Percentiles rank a stretch among this genome's conserved stretches.
These are phyloP conservation scores for Spodoptera littoralis DNA, from an alignment of 2,888 invertebrate genomes.

Conservation along the genomic window DNA sequence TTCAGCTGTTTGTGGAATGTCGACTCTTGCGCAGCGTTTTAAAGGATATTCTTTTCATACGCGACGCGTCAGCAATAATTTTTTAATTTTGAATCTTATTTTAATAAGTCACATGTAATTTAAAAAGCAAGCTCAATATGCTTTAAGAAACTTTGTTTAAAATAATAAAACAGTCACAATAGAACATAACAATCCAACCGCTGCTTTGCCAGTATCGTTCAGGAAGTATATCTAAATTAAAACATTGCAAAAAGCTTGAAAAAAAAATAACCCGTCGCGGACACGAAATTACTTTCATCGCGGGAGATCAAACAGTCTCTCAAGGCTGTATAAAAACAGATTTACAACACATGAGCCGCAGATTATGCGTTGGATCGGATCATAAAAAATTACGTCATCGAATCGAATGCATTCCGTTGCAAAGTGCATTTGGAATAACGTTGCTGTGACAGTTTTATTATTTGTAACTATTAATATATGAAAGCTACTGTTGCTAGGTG, in stretches of 20 bases:
- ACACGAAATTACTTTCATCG: conserved; percentile 21
- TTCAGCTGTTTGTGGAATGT: too few species aligned
- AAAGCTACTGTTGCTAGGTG: background rate
- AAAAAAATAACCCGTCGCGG: conserved; percentile 1
- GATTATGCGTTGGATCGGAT: conserved; percentile 5
- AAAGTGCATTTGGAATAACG: conserved; percentile 1
- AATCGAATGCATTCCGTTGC: conserved; percentile 9
- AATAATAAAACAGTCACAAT: too few species aligned
- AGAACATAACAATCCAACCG: background rate
- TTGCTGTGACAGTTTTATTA: background rate
- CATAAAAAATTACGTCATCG: conserved; percentile 26
- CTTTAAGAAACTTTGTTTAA: too few species aligned
- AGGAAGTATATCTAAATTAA: background rate
- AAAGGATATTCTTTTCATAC: too few species aligned
- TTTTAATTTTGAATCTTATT: too few species aligned
- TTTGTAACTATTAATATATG: background rate
- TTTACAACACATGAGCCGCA: background rate
- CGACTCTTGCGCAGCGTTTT: too few species aligned
- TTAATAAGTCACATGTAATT: too few species aligned
- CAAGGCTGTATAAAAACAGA: conserved; percentile 16
- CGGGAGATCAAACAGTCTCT: conserved; percentile 11
- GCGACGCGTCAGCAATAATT: too few species aligned
- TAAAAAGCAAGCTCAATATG: too few species aligned
- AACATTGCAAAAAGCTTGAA: background rate
- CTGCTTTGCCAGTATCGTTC: background rate